Percentiles rank a stretch among this genome's conserved stretches.
Evolutionary conservation across 1,140 invertebrate genomes (phyloP).

Genomic region (Trypoxylus dichotomus): DNA sequence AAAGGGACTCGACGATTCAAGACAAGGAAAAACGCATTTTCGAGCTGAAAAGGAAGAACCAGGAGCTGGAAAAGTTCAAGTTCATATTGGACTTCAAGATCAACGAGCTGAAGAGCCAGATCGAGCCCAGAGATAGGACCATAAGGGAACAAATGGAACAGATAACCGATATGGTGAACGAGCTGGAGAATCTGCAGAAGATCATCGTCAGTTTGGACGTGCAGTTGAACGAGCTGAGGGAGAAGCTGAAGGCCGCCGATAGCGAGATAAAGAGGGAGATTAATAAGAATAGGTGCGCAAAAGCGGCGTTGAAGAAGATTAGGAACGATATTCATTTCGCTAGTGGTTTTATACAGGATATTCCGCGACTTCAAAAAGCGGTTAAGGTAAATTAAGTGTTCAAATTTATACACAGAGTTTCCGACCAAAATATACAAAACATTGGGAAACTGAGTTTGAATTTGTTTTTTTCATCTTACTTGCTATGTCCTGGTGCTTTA

Average conservation of each 20-base stretch:
- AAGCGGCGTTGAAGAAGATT: conserved; percentile 72
- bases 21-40: conserved; percentile 84
- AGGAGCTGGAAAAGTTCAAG: conserved; percentile 88
- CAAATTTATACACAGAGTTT: no score
- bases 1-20: conserved; percentile 78
- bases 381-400: conserved; percentile 65
- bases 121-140: conserved; percentile 77
- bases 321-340: conserved; percentile 77
- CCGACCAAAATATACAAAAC: no score
- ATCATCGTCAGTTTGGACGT: conserved; percentile 61
- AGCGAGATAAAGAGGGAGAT: conserved; percentile 71
- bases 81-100: conserved; percentile 90
- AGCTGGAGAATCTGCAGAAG: conserved; percentile 68
- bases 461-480: no score
- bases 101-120: conserved; percentile 79
- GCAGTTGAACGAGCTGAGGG: conserved; percentile 70
- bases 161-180: conserved; percentile 74
- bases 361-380: conserved; percentile 74
- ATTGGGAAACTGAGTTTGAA: no score
- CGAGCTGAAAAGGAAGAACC: conserved; percentile 81
- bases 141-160: conserved; percentile 80
- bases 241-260: conserved; percentile 72
- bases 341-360: conserved; percentile 74
- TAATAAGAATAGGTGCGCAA: conserved; percentile 63
- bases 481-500: no score